A percentile compares a stretch with the other conserved stretches of the same genome.
Conservation (phyloP, 2,888 invertebrate species). For the Aleiodes leptofemur region DNA sequence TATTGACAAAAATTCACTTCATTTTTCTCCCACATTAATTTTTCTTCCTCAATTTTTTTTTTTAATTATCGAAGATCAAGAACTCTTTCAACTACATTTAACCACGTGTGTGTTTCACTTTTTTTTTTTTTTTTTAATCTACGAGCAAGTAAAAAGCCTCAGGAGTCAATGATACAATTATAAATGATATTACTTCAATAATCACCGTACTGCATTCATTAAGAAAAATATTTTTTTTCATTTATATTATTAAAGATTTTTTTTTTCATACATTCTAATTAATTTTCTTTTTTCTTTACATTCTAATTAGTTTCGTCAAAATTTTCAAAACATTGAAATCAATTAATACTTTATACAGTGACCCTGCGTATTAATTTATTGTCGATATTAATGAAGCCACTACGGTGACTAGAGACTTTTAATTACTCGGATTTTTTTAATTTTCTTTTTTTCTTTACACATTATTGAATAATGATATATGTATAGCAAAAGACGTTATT, state of each 20-base stretch:
- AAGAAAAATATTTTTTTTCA: conserved; percentile 12
- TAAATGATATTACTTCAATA: conserved; percentile 10
- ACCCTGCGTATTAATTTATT: conserved; percentile 39
- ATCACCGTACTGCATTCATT: conserved; percentile 35
- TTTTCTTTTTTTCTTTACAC: conserved; percentile 45
- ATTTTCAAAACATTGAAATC: conserved; percentile 46
- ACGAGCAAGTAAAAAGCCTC: conserved; percentile 34
- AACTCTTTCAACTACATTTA: conserved; percentile 46
- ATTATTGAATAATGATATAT: conserved; percentile 57
- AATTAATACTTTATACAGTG: conserved; percentile 35
- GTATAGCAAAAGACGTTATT: conserved; percentile 58
- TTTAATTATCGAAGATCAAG: conserved; percentile 40
- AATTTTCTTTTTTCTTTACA: not conserved
- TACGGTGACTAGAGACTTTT: conserved; percentile 24
- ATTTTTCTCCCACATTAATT: conserved; percentile 26
- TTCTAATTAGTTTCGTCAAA: conserved; percentile 27
- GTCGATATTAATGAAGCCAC: conserved; percentile 19
- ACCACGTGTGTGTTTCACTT: not conserved
- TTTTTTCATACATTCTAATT: conserved; percentile 4
- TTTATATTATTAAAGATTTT: not conserved
- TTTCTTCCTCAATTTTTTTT: conserved; percentile 9
- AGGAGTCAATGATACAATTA: conserved; percentile 28
- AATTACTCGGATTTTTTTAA: conserved; percentile 31
- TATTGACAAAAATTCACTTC: conserved; percentile 41
- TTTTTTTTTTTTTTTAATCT: conserved; percentile 19